A percentile compares a stretch with the other conserved stretches of the same genome.
phyloP scores from a whole-genome alignment of 2,888 invertebrate species.

The Cecidostiba fungosa region DNA sequence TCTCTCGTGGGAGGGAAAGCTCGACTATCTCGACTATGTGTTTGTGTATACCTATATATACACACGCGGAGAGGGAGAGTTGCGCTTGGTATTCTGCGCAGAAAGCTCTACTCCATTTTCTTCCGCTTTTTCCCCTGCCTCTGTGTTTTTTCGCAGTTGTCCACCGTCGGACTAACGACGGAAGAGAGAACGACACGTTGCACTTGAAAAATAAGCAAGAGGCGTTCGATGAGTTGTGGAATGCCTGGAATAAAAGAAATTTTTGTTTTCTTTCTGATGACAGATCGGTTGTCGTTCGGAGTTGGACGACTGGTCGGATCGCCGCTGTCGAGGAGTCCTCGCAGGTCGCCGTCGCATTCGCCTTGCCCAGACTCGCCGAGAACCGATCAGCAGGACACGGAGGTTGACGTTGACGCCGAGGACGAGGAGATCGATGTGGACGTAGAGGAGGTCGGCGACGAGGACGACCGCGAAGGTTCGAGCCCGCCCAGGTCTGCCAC shows the following conservation, averaged over 20 bases:
- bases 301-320: constrained; percentile 88
- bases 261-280: constrained; percentile 68
- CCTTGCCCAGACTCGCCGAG: constrained; percentile 77
- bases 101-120: constrained; percentile 32
- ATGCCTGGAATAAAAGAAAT: not conserved
- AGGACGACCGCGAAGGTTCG: constrained; percentile 75
- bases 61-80: constrained; percentile 38
- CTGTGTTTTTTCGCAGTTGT: not conserved
- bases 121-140: constrained; percentile 3
- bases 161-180: not conserved
- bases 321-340: constrained; percentile 73
- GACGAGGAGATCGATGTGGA: constrained; percentile 78
- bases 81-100: constrained; percentile 57
- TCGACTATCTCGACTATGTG: not conserved
- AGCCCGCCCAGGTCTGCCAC: constrained; percentile 76
- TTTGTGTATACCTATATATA: constrained; percentile 63
- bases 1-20: constrained; percentile 57
- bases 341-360: constrained; percentile 77
- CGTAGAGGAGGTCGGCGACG: constrained; percentile 78
- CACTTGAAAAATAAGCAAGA: constrained; percentile 19
- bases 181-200: not conserved
- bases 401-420: constrained; percentile 76
- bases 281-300: constrained; percentile 92
- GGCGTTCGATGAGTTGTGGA: not conserved
- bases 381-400: constrained; percentile 74